phyloP scores from a whole-genome alignment of 2,113 vertebrate genomes.

The Anolis sagrei region DNA sequence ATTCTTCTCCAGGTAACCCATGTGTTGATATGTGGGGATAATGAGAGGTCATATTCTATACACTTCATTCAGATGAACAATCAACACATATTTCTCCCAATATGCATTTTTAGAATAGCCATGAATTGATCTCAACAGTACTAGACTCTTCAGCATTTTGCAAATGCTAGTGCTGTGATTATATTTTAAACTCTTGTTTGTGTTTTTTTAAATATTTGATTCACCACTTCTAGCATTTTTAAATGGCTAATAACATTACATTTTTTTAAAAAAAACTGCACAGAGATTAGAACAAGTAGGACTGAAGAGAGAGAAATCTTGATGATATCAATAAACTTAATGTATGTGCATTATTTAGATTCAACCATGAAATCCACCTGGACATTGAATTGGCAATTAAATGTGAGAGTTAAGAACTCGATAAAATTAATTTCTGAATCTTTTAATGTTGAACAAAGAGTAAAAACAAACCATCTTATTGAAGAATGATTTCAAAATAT shows the following conservation, averaged over 20 bases:
- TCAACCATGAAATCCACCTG: not conserved
- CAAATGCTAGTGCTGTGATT: not conserved
- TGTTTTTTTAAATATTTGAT: not conserved
- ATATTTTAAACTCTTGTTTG: not conserved
- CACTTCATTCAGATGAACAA: too few relatives aligned
- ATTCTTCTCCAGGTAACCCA: not conserved
- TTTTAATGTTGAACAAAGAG: not conserved
- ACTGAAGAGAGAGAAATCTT: not conserved
- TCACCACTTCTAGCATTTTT: not conserved
- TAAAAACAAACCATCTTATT: not conserved
- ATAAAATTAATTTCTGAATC: not conserved
- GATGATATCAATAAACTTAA: not conserved
- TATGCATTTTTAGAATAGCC: too few relatives aligned
- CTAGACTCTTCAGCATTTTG: too few relatives aligned
- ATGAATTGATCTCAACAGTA: too few relatives aligned
- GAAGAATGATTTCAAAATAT: not conserved
- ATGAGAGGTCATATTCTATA: too few relatives aligned
- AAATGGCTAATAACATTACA: not conserved
- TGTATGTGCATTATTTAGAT: not conserved
- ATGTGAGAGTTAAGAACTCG: not conserved
- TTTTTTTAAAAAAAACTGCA: not conserved
- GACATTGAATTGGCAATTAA: not conserved
- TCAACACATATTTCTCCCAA: too few relatives aligned
- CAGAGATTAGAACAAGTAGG: not conserved
- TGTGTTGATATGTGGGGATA: not conserved